Evolutionary conservation across 2,888 invertebrate species (phyloP).

Genomic region (Stomorhina lunata): DNA sequence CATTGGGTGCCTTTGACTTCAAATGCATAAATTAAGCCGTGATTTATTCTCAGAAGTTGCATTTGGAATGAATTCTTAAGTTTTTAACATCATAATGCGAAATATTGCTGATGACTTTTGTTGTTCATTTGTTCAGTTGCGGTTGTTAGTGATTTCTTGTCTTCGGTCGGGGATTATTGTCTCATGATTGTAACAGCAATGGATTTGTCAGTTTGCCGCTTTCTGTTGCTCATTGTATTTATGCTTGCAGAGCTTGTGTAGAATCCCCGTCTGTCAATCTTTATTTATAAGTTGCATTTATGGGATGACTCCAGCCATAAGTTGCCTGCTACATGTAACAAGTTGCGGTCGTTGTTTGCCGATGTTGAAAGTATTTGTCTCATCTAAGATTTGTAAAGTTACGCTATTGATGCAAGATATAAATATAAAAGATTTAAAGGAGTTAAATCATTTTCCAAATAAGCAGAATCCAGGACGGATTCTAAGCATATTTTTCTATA

Average conservation of each 20-base stretch:
- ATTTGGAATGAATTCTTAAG: slow-evolving; percentile 25
- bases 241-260: slow-evolving; percentile 42
- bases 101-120: slow-evolving; percentile 29
- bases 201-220: slow-evolving; percentile 12
- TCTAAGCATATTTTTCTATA: too few relatives aligned
- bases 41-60: slow-evolving; percentile 56
- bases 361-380: slow-evolving; percentile 50
- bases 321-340: slow-evolving; percentile 50
- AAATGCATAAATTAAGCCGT: slow-evolving; percentile 55
- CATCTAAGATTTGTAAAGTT: slow-evolving; percentile 54
- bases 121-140: slow-evolving; percentile 14
- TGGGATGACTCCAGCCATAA: slow-evolving; percentile 24
- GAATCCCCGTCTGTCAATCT: slow-evolving; percentile 61
- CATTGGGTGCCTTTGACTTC: slow-evolving; percentile 35
- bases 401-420: slow-evolving; percentile 28
- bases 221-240: slow-evolving; percentile 4
- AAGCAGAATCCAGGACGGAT: background rate
- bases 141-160: background rate
- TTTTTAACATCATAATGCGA: slow-evolving; percentile 55
- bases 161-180: slow-evolving; percentile 42
- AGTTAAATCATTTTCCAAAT: background rate
- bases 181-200: background rate
- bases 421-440: background rate
- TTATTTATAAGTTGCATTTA: slow-evolving; percentile 60
- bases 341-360: slow-evolving; percentile 39